Conservation (phyloP, 2,797 vertebrate species). For the Melopsittacus undulatus region DNA sequence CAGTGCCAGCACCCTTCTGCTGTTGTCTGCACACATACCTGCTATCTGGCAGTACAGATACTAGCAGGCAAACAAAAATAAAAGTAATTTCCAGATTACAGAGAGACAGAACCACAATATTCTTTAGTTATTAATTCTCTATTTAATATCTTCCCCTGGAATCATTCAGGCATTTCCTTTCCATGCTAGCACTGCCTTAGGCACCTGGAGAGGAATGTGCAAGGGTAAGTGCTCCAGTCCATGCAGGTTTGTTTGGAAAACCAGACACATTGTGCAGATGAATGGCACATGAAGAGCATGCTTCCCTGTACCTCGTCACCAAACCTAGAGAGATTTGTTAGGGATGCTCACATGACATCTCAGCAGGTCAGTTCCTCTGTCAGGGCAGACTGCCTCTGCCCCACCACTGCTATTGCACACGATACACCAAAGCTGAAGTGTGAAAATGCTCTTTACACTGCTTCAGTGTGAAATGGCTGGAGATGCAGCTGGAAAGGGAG, state of each 20-base stretch:
- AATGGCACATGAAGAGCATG: rapidly evolving
- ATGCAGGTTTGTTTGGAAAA: neutral
- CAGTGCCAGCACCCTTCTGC: neutral
- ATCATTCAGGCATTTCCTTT: neutral
- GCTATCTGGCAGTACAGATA: neutral
- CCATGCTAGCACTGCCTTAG: neutral
- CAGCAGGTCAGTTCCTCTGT: neutral
- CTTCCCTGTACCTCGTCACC: rapidly evolving
- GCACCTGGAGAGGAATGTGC: neutral
- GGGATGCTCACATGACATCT: rapidly evolving
- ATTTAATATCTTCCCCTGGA: rapidly evolving
- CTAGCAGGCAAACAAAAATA: neutral
- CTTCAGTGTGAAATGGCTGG: neutral
- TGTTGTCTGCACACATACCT: neutral
- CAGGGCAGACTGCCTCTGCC: neutral
- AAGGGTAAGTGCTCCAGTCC: neutral
- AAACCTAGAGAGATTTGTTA: neutral
- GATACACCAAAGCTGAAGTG: neutral
- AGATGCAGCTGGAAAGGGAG: neutral
- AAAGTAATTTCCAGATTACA: neutral
- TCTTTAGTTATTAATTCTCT: neutral
- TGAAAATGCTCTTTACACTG: neutral
- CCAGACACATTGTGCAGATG: rapidly evolving
- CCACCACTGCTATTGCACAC: too few species aligned
- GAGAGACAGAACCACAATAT: neutral